Evolutionary conservation across 2,888 invertebrate genomes (phyloP), one percentile per base, ranked within the genome.

Genomic region (Amblyjoppa proteus): DNA sequence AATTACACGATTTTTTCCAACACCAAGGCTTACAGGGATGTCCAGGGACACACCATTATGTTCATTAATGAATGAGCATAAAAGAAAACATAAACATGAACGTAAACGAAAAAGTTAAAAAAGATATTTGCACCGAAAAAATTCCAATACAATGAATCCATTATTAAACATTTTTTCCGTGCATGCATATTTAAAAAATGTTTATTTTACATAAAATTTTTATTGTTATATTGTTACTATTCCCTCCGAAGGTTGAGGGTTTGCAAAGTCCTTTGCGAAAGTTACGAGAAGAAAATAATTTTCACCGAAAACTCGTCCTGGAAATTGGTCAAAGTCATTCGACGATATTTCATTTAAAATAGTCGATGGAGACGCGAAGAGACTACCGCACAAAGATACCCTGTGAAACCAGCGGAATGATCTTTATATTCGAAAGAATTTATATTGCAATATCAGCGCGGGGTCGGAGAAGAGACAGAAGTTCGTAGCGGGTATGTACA

Each of bases 361-460:
- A 68, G 68, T 41, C 68, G 56, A 76, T 66, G 13, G 66, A 49
- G 66, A 76, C 41, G 51, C 66, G 34, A 38, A 34, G 75, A 51
- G 31, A 31, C 34, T 64, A 16, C 7, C 31, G 31, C 64, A 34
- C n/a, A 5, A 34, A 16, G 13, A 31, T 34, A n/a, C 13, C n/a
- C n/a, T 16, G 64, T 64, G 11, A 34, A 34, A 64, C 31, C 64
- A 64, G 11, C 64, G 64, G 16, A 66, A 76, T 49, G 51, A 76
- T 66, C 66, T 51, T 68, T 68, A 49, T 68, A 66, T 68, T 56
- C 41, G 64, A 31, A 68, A 41, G 77, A 77, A 77, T 51, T 49
- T 49, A 49, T 68, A 77, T 77, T 68, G 77, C 25, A 68, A 68
- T 68, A 68, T 77, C 41, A 25, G 77, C 34, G 64, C 68, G 38